Conservation (phyloP, 2,113 vertebrate species). For the Isichthys henryi region DNA sequence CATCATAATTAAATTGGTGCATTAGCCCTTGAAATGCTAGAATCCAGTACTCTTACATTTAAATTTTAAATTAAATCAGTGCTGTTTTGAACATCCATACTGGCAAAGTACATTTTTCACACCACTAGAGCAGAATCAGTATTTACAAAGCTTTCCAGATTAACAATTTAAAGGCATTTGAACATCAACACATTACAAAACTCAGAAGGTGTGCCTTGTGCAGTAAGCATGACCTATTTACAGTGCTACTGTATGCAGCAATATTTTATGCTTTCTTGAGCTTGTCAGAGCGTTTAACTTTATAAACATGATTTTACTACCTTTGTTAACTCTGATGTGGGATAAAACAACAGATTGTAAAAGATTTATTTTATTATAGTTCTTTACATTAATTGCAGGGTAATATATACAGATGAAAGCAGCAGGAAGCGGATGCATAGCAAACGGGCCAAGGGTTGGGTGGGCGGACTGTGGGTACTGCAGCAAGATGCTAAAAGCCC, state of each 20-base stretch:
- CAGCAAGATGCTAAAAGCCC: background rate
- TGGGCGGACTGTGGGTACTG: background rate
- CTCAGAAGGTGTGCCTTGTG: background rate
- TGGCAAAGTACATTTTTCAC: background rate
- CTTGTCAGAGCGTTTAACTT: background rate
- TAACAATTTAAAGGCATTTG: background rate
- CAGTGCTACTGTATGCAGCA: background rate
- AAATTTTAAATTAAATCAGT: background rate
- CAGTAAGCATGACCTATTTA: background rate
- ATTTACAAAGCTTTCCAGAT: background rate
- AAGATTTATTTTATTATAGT: background rate
- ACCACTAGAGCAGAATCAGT: background rate
- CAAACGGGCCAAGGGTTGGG: background rate
- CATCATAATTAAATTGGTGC: background rate
- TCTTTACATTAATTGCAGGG: background rate
- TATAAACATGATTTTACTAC: background rate
- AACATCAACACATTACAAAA: background rate
- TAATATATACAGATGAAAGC: background rate
- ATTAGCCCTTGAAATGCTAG: background rate
- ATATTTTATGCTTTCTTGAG: background rate
- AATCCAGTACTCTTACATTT: background rate
- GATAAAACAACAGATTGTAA: background rate
- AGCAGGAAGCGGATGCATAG: background rate
- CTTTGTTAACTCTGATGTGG: background rate
- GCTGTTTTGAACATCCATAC: background rate